A percentile compares a stretch with the other conserved stretches of the same genome.
phyloP scores from a whole-genome alignment of 2,888 invertebrate species.

The Osmoderma eremita region DNA sequence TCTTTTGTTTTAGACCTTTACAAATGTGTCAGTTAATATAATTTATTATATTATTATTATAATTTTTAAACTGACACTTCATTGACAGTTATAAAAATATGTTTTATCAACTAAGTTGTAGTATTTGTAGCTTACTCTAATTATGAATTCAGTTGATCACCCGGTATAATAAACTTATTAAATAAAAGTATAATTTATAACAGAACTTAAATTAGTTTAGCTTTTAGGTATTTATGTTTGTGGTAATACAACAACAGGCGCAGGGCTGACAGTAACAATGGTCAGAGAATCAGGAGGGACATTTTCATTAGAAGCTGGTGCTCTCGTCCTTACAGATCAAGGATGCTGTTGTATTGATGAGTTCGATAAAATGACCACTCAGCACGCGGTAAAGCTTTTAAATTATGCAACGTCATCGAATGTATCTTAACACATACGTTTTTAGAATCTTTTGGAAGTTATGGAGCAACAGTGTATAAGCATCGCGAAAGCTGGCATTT shows the following conservation, averaged over 20 bases:
- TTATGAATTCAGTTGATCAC: too few species aligned
- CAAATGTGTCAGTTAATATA: too few species aligned
- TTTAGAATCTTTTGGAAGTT: slow-evolving; percentile 84
- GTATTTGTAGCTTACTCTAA: too few species aligned
- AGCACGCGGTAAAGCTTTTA: slow-evolving; percentile 70
- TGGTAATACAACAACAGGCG: slow-evolving; percentile 85
- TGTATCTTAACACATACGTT: slow-evolving; percentile 21
- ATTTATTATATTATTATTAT: too few species aligned
- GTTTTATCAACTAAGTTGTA: too few species aligned
- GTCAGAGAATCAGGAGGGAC: slow-evolving; percentile 79
- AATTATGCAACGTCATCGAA: neutral
- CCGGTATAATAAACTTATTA: too few species aligned
- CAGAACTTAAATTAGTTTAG: neutral
- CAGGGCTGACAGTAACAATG: slow-evolving; percentile 83
- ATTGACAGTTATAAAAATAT: too few species aligned
- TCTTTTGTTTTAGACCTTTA: too few species aligned
- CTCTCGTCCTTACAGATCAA: slow-evolving; percentile 84
- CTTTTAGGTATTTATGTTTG: slow-evolving; percentile 77
- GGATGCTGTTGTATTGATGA: slow-evolving; percentile 96
- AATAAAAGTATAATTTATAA: too few species aligned
- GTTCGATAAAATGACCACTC: slow-evolving; percentile 88
- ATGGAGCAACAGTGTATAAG: slow-evolving; percentile 95
- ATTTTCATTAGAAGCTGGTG: slow-evolving; percentile 88
- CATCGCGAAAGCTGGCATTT: slow-evolving; percentile 89
- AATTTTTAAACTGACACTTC: too few species aligned